Evolutionary conservation across 2,888 invertebrate genomes (phyloP).

Genomic region (Rhopalosiphum nymphaeae): DNA sequence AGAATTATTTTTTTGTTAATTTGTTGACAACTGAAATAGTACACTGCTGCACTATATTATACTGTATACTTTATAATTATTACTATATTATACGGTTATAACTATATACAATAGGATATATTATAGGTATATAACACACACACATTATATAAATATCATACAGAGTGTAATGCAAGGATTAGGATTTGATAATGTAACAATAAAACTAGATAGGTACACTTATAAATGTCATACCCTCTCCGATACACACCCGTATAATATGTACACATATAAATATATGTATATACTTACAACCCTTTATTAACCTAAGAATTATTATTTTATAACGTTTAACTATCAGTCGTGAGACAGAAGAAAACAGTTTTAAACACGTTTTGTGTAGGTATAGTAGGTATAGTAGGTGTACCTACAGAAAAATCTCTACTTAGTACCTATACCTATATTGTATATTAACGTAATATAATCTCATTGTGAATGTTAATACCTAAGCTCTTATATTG

Average conservation of each 20-base stretch:
- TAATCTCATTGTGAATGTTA: slow-evolving; percentile 18
- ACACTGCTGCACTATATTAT: background rate
- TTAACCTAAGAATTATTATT: slow-evolving; percentile 33
- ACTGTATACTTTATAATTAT: background rate
- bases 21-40: background rate
- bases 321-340: background rate
- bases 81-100: background rate
- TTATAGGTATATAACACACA: background rate
- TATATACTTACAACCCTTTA: background rate
- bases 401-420: background rate
- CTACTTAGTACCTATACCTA: background rate
- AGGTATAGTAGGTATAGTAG: background rate
- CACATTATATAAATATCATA: background rate
- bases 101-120: background rate
- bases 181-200: background rate
- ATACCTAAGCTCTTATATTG: background rate
- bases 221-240: background rate
- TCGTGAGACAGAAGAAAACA: background rate
- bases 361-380: background rate
- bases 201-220: background rate
- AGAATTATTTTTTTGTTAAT: background rate
- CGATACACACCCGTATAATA: background rate
- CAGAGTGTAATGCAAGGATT: background rate
- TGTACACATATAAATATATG: background rate
- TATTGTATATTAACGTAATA: background rate